These are phyloP conservation scores for Gymnoscopelus microlampas DNA, from an alignment of 2,797 vertebrate species.

Conservation along the genomic window DNA sequence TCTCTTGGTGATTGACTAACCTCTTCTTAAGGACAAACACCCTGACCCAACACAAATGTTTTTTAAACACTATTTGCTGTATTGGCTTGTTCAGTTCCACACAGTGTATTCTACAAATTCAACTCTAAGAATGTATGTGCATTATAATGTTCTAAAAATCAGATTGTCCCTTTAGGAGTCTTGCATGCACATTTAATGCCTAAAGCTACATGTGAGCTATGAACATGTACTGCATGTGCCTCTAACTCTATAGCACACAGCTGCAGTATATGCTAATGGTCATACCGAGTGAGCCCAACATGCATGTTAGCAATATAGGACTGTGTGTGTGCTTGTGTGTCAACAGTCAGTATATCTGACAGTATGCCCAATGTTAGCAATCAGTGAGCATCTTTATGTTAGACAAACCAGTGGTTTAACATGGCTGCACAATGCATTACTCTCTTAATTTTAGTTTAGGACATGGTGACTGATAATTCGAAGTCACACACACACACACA, in stretches of 20 bases:
- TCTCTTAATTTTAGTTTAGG: constrained; percentile 43
- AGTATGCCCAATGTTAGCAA: constrained; percentile 28
- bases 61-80: too few relatives aligned
- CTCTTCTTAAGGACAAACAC: too few relatives aligned
- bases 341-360: constrained; percentile 33
- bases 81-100: too few relatives aligned
- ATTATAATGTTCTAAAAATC: too few relatives aligned
- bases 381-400: too few relatives aligned
- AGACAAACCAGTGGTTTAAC: too few relatives aligned
- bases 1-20: too few relatives aligned
- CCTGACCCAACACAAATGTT: too few relatives aligned
- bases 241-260: constrained; percentile 25
- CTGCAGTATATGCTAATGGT: constrained; percentile 36
- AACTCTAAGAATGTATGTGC: too few relatives aligned
- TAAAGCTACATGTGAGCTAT: constrained; percentile 4
- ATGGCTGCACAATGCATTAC: constrained; percentile 24
- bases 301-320: constrained; percentile 55
- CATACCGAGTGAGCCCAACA: constrained; percentile 45
- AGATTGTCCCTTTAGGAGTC: neutral
- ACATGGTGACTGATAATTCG: constrained; percentile 51
- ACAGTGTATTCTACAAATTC: too few relatives aligned
- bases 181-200: constrained; percentile 1
- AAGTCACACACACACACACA: constrained; percentile 5
- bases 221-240: constrained; percentile 9
- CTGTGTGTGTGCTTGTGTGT: constrained; percentile 52